These are phyloP conservation scores for Trachelipus rathkii DNA, from an alignment of 1,140 invertebrate species.

Conservation along the genomic window DNA sequence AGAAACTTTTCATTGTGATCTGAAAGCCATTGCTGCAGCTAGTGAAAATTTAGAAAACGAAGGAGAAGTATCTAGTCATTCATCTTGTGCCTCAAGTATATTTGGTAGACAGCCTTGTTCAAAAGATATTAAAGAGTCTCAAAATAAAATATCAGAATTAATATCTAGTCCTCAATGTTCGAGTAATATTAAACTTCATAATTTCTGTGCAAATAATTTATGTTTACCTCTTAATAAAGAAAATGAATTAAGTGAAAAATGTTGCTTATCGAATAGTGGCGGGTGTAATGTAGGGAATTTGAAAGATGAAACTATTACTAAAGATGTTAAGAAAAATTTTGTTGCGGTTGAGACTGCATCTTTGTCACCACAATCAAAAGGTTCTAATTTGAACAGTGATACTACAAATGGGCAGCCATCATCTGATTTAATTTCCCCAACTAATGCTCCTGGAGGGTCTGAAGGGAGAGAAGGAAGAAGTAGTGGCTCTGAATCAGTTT, in stretches of 20 bases:
- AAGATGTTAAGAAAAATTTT: slow-evolving; percentile 21
- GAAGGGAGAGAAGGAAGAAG: slow-evolving; percentile 30
- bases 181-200: not conserved
- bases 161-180: slow-evolving; percentile 18
- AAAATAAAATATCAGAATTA: slow-evolving; percentile 4
- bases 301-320: slow-evolving; percentile 16
- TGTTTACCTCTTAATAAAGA: not conserved
- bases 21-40: slow-evolving; percentile 23
- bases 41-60: slow-evolving; percentile 56
- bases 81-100: slow-evolving; percentile 30
- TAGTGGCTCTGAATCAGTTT: slow-evolving; percentile 43
- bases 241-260: not conserved
- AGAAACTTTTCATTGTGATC: slow-evolving; percentile 31
- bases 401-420: slow-evolving; percentile 7
- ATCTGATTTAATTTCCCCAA: slow-evolving; percentile 39
- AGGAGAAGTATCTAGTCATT: slow-evolving; percentile 48
- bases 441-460: slow-evolving; percentile 32
- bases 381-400: slow-evolving; percentile 27
- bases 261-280: not conserved
- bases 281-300: not conserved
- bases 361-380: slow-evolving; percentile 29
- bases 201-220: not conserved
- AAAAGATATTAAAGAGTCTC: slow-evolving; percentile 50
- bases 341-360: slow-evolving; percentile 28
- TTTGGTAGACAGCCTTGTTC: slow-evolving; percentile 27